phyloP scores from a whole-genome alignment of 1,140 invertebrate genomes.

The Lethrus apterus region DNA sequence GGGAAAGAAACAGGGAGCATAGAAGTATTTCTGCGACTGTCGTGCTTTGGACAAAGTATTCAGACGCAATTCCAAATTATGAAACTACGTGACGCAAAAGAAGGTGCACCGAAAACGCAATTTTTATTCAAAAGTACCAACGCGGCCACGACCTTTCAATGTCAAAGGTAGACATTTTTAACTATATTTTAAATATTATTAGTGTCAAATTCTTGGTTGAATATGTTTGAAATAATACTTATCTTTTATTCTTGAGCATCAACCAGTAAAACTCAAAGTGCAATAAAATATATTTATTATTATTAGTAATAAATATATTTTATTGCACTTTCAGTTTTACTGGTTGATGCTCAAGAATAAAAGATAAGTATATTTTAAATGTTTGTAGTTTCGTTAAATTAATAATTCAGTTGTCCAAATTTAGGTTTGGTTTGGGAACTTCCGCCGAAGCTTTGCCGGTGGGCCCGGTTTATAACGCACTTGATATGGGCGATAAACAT shows the following conservation, averaged over 20 bases:
- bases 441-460: conserved; percentile 8
- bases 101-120: conserved; percentile 5
- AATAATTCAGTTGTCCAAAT: no score
- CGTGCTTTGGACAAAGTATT: conserved; percentile 29
- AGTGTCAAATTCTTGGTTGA: no score
- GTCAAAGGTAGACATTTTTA: conserved; percentile 23
- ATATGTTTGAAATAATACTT: no score
- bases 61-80: conserved; percentile 29
- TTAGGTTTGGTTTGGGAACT: conserved; percentile 11
- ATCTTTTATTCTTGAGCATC: no score
- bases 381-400: no score
- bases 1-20: conserved; percentile 21
- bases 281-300: no score
- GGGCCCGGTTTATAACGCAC: conserved; percentile 7
- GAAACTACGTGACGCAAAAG: conserved; percentile 9
- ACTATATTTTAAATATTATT: no score
- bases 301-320: no score
- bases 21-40: conserved; percentile 26
- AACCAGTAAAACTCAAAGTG: no score
- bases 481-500: conserved; percentile 5
- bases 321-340: no score
- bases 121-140: conserved; percentile 26
- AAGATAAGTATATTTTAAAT: no score
- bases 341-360: no score
- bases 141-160: conserved; percentile 27